These are phyloP conservation scores for Drosophila baimaii DNA, from an alignment of 1,140 invertebrate species.

Conservation along the genomic window DNA sequence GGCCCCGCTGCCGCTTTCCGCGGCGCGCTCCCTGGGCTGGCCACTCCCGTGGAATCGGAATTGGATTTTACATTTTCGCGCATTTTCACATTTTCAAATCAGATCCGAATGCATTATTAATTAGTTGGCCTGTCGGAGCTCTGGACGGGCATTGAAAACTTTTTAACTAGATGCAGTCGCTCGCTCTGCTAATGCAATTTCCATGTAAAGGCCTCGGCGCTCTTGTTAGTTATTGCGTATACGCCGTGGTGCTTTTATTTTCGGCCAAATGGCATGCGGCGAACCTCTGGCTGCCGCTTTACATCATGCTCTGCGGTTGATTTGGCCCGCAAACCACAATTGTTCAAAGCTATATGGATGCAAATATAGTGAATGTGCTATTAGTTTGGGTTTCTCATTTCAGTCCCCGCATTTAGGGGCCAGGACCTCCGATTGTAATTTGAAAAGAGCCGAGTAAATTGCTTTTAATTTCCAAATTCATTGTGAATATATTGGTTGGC, in stretches of 20 bases:
- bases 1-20: neutral
- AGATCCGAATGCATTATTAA: slow-evolving; percentile 74
- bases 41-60: slow-evolving; percentile 28
- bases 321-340: slow-evolving; percentile 31
- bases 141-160: slow-evolving; percentile 19
- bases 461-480: slow-evolving; percentile 17
- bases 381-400: slow-evolving; percentile 4
- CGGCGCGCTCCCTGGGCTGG: neutral
- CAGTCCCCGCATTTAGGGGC: neutral
- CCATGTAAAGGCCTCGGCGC: slow-evolving; percentile 42
- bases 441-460: slow-evolving; percentile 18
- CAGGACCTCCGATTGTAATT: neutral
- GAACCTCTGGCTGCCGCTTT: slow-evolving; percentile 30
- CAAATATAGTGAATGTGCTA: slow-evolving; percentile 1
- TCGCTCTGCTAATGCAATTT: slow-evolving; percentile 60
- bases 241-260: slow-evolving; percentile 44
- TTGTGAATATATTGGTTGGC: slow-evolving; percentile 7
- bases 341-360: slow-evolving; percentile 21
- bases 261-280: slow-evolving; percentile 39
- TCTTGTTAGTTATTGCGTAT: slow-evolving; percentile 52
- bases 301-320: slow-evolving; percentile 45
- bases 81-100: slow-evolving; percentile 58
- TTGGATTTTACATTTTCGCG: slow-evolving; percentile 46
- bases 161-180: slow-evolving; percentile 47
- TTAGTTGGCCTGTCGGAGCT: slow-evolving; percentile 38